Evolutionary conservation across 2,797 vertebrate species (phyloP), one percentile per base, ranked within the genome.

Genomic region (Danio tinwini): DNA sequence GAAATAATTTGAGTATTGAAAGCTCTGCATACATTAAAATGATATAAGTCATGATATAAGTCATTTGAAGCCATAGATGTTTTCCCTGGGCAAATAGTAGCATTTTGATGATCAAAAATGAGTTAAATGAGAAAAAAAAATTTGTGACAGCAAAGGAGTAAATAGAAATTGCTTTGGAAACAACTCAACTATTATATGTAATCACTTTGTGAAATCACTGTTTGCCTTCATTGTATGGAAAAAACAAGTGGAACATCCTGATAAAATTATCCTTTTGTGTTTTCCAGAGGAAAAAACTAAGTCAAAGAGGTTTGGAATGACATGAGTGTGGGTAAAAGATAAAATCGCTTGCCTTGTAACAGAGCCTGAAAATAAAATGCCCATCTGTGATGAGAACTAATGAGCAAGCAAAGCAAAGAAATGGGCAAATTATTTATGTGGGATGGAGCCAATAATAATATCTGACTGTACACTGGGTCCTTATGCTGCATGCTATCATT

Each of bases 361-460:
- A 59, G 53, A 52, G 49, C 7, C 9, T 5, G 10, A 16, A 37
- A 76, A 39, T 47, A 2, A n/a, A 74, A 59, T 29, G 16, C 61
- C 40, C 39, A 42, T 59, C 16, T 61, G 44, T 61, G 21, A 62
- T 61, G 16, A 39, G 40, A 62, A 19, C 47, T 53, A 53, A 75
- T 21, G 7, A 67, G 5, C 6, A 47, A 59, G 29, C 53, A 14
- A 49, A 13, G n/a, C 11, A 64, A 64, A 76, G 6, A 75, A 17
- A 37, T 6, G 13, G 50, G 9, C 40, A 68, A 59, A 8, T 13
- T 1, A 17, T 39, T 13, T 63, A 7, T 58, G 52, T 59, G 11
- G 14, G 55, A 61, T 11, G 4, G 13, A 68, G 44, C 10, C 64
- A 42, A 4, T 58, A 37, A 67, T 56, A 53, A 55, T 13, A 67